phyloP scores from a whole-genome alignment of 2,888 invertebrate genomes.

The Ctenicera cuprea region DNA sequence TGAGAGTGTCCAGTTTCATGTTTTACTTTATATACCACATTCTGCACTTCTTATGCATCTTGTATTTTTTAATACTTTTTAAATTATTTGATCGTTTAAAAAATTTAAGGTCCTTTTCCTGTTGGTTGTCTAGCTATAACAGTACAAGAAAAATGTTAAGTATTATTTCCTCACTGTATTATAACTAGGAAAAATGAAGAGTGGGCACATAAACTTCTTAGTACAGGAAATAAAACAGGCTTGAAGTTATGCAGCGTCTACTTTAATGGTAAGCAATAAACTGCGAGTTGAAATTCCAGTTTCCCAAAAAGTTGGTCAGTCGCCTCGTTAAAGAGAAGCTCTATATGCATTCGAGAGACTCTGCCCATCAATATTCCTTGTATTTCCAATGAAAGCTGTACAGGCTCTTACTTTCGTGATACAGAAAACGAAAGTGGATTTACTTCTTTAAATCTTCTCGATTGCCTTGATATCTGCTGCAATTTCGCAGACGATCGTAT shows the following conservation, averaged over 20 bases:
- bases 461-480: constrained; percentile 51
- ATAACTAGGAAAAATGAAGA: neutral
- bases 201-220: neutral
- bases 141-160: neutral
- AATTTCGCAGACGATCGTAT: constrained; percentile 10
- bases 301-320: constrained; percentile 10
- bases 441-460: constrained; percentile 50
- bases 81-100: no score
- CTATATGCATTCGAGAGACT: constrained; percentile 2
- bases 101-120: no score
- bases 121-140: no score
- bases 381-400: constrained; percentile 33
- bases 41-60: no score
- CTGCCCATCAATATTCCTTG: constrained; percentile 1
- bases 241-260: neutral
- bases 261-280: neutral
- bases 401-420: constrained; percentile 52
- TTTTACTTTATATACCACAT: no score
- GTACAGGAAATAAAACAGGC: constrained; percentile 3
- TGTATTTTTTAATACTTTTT: no score
- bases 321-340: neutral
- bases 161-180: neutral
- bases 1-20: no score
- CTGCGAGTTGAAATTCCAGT: constrained; percentile 20
- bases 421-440: constrained; percentile 63